These are phyloP conservation scores for Synaphobranchus kaupii DNA, from an alignment of 2,797 vertebrate genomes.

Conservation along the genomic window DNA sequence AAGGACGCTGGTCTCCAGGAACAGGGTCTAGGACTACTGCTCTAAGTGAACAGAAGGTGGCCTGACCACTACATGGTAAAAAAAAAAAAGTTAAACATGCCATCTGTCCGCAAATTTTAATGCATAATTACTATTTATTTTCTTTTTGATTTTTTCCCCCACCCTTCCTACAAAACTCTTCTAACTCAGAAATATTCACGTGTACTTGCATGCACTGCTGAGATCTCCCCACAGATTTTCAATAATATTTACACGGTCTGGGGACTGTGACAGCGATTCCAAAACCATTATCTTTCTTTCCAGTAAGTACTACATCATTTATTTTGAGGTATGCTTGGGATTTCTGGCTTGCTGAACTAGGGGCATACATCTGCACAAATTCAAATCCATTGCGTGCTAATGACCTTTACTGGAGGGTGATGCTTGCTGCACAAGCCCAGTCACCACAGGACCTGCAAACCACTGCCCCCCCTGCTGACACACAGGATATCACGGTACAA, in stretches of 20 bases:
- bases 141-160: no score
- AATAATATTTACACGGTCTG: neutral
- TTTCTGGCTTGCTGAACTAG: neutral
- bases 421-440: neutral
- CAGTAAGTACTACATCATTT: neutral
- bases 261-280: neutral
- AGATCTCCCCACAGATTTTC: neutral
- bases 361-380: neutral
- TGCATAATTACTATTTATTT: no score
- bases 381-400: neutral
- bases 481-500: neutral
- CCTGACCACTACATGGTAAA: no score
- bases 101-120: no score
- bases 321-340: constrained; percentile 8
- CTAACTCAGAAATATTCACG: no score
- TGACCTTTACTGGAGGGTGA: neutral
- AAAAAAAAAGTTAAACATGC: no score
- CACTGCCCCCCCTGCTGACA: constrained; percentile 5
- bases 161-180: no score
- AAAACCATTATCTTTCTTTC: neutral
- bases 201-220: neutral
- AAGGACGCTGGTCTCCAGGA: no score
- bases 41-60: no score
- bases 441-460: neutral
- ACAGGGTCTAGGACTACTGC: no score